Base-by-base conservation (phyloP, 1,140 invertebrate genomes). In the Drosophila pallidifrons region DNA sequence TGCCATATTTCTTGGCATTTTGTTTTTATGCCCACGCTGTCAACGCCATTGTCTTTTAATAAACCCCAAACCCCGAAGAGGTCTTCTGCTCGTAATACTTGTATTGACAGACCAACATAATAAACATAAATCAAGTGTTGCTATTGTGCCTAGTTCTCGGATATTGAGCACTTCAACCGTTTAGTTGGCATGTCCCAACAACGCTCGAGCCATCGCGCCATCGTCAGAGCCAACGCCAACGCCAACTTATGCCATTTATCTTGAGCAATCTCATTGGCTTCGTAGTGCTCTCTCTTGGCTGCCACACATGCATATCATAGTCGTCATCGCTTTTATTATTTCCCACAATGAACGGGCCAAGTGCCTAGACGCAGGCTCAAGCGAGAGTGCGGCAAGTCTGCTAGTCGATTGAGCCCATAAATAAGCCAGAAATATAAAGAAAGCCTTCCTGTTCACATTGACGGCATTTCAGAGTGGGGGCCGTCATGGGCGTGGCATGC, bases 121-220 rank as follows among this genome's bases (percentile, higher is more conserved):
- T 83, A 88, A 87, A 87, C 80, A 87, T 87, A 87, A 88, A 87
- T 87, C 82, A 87, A 83, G 77, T 80, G 79, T 75, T 74, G 49
- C 71, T 68, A 82, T 87, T 82, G 82, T 87, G 54, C 64, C 38
- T 8, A 59, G 15, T n/a, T 30, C n/a, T 35, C 6, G 47, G 66
- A 57, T 52, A 69, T 69, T 69, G 59, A 63, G 51, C 58, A 63
- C 47, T 20, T 28, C 15, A 59, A n/a, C 3, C 51, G 32, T 52
- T 52, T 41, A 55, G 52, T 55, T 55, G 52, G 32, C 32, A 38
- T 55, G 30, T 11, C 38, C 41, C 55, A 66, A 52, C 43, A 51
- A 15, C 45, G 46, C 7, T 49, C 32, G 20, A 20, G 20, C 20
- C 20, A 20, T 20, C 32, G 46, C 16, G 20, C 3, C 20, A 25